A percentile compares a stretch with the other conserved stretches of the same genome.
Evolutionary conservation across 2,113 vertebrate species (phyloP).

Genomic region (Tachuris rubrigastra): DNA sequence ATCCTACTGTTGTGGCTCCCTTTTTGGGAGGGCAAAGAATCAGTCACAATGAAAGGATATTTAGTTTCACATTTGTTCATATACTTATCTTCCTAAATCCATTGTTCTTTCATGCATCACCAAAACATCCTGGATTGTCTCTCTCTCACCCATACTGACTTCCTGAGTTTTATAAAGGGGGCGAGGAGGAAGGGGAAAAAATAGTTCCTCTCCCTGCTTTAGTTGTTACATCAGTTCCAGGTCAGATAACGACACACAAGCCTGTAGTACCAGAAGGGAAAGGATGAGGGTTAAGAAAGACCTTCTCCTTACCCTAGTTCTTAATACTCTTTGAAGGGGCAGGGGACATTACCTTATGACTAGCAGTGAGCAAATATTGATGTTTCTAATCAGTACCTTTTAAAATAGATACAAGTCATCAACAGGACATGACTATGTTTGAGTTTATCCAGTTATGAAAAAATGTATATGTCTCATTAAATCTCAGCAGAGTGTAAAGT

Average conservation of each 20-base stretch:
- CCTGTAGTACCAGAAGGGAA: background rate
- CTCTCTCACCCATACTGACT: conserved; percentile 1
- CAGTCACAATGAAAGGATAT: conserved; percentile 4
- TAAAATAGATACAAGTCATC: background rate
- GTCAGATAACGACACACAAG: background rate
- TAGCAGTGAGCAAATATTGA: background rate
- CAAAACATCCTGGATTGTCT: background rate
- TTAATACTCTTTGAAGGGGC: background rate
- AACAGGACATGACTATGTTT: background rate
- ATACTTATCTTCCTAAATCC: conserved; percentile 52
- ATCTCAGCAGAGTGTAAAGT: conserved; percentile 69
- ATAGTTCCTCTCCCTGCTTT: background rate
- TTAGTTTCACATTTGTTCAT: conserved; percentile 67
- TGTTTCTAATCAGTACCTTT: background rate
- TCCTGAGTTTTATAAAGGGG: background rate
- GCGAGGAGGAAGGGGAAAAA: background rate
- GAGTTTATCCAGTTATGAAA: background rate
- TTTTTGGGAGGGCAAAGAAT: conserved; percentile 14
- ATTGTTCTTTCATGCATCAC: conserved; percentile 48
- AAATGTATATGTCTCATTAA: conserved; percentile 41
- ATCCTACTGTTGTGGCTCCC: conserved; percentile 30
- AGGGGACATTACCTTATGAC: background rate
- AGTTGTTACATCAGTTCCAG: background rate
- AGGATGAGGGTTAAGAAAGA: background rate
- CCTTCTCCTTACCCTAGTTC: background rate